Percentiles rank a stretch among this genome's conserved stretches.
These are phyloP conservation scores for Aphodius sticticus DNA, from an alignment of 2,888 invertebrate genomes.

Conservation along the genomic window DNA sequence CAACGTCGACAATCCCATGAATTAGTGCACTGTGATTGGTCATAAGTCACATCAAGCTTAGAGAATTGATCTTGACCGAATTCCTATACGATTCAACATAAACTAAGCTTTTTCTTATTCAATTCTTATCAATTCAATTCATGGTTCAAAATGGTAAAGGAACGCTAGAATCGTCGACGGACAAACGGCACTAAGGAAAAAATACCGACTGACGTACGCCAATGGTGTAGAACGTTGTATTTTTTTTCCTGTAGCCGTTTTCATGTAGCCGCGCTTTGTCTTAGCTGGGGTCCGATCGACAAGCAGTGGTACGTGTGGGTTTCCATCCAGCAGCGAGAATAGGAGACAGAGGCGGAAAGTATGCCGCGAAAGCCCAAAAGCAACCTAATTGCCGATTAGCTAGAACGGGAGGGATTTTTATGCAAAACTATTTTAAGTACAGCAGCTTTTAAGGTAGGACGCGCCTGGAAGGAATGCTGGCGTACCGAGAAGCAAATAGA, in stretches of 20 bases:
- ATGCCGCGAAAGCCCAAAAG: slow-evolving; percentile 21
- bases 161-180: too few relatives aligned
- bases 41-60: too few relatives aligned
- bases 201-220: slow-evolving; percentile 21
- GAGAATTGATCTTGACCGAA: too few relatives aligned
- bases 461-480: slow-evolving; percentile 20
- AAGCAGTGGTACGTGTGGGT: not conserved
- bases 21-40: too few relatives aligned
- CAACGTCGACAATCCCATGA: too few relatives aligned
- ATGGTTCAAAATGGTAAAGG: too few relatives aligned
- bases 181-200: not conserved
- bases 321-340: slow-evolving; percentile 10
- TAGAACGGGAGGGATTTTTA: slow-evolving; percentile 26
- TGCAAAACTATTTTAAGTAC: slow-evolving; percentile 26
- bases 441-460: slow-evolving; percentile 21
- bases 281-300: slow-evolving; percentile 9
- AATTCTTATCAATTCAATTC: too few relatives aligned
- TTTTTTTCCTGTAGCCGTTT: slow-evolving; percentile 17
- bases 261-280: slow-evolving; percentile 13
- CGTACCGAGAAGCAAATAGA: slow-evolving; percentile 25
- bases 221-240: slow-evolving; percentile 13
- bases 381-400: slow-evolving; percentile 25
- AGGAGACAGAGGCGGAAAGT: not conserved
- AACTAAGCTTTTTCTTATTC: too few relatives aligned
- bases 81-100: too few relatives aligned